Conservation (phyloP, 2,113 vertebrate genomes). For the Indicator maculatus region DNA sequence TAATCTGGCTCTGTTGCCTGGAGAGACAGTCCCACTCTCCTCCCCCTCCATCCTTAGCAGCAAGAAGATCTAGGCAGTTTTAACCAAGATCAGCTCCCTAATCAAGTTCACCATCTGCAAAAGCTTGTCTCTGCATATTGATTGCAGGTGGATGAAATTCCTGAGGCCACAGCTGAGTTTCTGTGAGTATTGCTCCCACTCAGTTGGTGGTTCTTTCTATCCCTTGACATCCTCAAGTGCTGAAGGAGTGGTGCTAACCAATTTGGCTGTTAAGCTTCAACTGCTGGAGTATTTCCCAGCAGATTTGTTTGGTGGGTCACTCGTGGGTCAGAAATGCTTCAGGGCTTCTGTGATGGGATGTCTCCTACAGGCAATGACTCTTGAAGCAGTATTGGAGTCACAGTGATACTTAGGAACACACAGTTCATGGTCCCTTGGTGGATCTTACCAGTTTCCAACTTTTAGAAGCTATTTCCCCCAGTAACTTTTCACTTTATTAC, state of each 20-base stretch:
- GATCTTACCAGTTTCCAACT: not conserved
- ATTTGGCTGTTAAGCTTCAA: not conserved
- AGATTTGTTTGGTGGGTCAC: not conserved
- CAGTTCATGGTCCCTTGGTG: not conserved
- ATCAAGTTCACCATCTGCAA: slow-evolving; percentile 31
- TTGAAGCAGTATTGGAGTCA: not conserved
- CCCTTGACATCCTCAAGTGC: not conserved
- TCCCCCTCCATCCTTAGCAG: not conserved
- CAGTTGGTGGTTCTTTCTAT: not conserved
- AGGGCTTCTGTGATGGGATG: not conserved
- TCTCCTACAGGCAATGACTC: not conserved
- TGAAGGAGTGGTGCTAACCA: not conserved
- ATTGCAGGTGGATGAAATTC: not conserved
- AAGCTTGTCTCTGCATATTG: slow-evolving; percentile 8
- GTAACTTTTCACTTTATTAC: not conserved
- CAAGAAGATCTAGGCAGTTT: slow-evolving; percentile 47
- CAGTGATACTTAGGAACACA: not conserved
- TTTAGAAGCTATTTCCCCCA: not conserved
- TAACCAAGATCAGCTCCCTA: slow-evolving; percentile 57
- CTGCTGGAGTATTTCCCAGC: not conserved
- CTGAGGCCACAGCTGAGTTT: slow-evolving; percentile 14
- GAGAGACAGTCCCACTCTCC: not conserved
- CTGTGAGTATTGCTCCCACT: slow-evolving; percentile 30
- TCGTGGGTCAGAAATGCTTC: not conserved
- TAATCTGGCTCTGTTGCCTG: not conserved